These are phyloP conservation scores for Laticauda laticaudata DNA, from an alignment of 2,113 vertebrate species.

Conservation along the genomic window DNA sequence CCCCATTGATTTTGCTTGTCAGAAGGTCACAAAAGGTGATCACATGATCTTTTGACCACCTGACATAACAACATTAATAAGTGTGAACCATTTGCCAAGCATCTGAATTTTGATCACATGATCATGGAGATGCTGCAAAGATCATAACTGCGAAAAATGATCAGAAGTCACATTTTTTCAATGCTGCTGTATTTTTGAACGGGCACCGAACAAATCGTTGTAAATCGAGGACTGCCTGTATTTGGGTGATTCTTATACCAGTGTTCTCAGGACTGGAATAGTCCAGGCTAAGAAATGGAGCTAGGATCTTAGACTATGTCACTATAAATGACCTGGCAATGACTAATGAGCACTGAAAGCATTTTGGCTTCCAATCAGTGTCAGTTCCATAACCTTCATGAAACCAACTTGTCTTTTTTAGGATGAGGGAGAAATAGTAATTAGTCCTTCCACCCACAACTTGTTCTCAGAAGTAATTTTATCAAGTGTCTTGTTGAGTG, in stretches of 20 bases:
- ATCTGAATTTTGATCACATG: not conserved
- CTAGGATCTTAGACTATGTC: not conserved
- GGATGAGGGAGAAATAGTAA: not conserved
- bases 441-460: constrained; percentile 9
- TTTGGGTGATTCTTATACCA: not conserved
- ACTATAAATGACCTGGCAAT: not conserved
- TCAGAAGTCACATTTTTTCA: not conserved
- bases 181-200: too few relatives aligned
- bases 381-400: not conserved
- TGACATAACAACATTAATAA: not conserved
- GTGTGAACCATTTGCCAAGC: not conserved
- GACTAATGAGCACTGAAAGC: not conserved
- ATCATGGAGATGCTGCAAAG: too few relatives aligned
- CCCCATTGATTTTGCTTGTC: not conserved
- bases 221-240: not conserved
- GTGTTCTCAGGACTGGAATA: not conserved
- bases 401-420: not conserved
- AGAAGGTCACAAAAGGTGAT: not conserved
- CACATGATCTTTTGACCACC: not conserved
- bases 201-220: not conserved
- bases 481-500: not conserved
- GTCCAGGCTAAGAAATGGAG: not conserved
- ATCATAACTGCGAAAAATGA: too few relatives aligned
- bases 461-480: not conserved
- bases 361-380: not conserved